Percentiles rank a stretch among this genome's conserved stretches.
phyloP scores from a whole-genome alignment of 1,140 invertebrate genomes.

The Drosophila pruinosa region DNA sequence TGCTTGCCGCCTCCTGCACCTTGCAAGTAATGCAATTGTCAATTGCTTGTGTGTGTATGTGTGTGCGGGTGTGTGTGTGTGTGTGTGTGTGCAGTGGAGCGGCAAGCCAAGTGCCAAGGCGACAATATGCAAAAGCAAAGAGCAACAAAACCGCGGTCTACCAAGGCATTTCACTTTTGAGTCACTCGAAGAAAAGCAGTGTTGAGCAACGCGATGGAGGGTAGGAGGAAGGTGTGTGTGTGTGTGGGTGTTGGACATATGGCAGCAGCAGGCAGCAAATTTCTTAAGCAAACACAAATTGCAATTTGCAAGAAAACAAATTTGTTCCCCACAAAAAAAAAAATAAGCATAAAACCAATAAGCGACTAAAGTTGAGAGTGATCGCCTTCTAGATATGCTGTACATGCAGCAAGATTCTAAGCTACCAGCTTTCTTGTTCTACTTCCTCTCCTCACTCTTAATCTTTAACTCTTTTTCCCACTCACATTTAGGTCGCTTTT shows the following conservation, averaged over 20 bases:
- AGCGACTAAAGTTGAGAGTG: not conserved
- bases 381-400: not conserved
- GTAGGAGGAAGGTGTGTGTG: not conserved
- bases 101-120: slow-evolving; percentile 24
- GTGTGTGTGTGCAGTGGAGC: slow-evolving; percentile 21
- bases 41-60: not conserved
- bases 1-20: not conserved
- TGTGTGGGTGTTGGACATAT: slow-evolving; percentile 57
- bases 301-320: slow-evolving; percentile 56
- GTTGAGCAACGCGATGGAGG: not conserved
- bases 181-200: not conserved
- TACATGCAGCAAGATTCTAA: too few species aligned
- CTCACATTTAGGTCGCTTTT: too few species aligned
- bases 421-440: too few species aligned
- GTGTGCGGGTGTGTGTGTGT: not conserved
- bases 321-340: not conserved
- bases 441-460: too few species aligned
- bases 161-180: slow-evolving; percentile 41
- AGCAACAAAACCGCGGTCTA: not conserved
- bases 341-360: not conserved
- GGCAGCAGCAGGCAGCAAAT: slow-evolving; percentile 60
- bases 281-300: slow-evolving; percentile 59
- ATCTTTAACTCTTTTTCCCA: too few species aligned
- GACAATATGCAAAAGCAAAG: slow-evolving; percentile 18
- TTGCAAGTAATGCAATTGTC: not conserved